Evolutionary conservation across 2,797 vertebrate species (phyloP), one percentile per base, ranked within the genome.

Genomic region (Characodon lateralis): DNA sequence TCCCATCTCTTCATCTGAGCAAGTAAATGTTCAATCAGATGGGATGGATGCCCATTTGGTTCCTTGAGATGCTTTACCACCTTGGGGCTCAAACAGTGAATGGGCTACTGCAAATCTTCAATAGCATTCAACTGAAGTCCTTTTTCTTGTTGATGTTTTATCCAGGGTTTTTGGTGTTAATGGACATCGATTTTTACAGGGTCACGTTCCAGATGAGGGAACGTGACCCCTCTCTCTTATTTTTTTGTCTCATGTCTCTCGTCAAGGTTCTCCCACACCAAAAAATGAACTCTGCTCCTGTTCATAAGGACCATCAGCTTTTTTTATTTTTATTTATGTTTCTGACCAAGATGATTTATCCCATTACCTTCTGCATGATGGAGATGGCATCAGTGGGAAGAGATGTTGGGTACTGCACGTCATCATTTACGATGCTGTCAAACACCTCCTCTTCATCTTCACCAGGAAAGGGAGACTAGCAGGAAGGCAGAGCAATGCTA

Each of bases 361-460:
- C 14, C 1, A 0, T 20, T 79, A 97, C 97, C 96, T 98, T 97
- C 72, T 95, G 95, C 82, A 97, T 94, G 80, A 98, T 95, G 83
- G 95, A 84, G 16, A 97, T 95, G 0, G 96, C 95, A n/a, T 96
- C 95, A 1, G 83, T 86, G 0, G 97, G 96, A 66, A 99, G 95
- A 78, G 95, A 97, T 0, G 73, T 85, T 0, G 97, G 97, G 81
- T 96, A 97, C 2, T 92, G 94, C 5, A 96, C 96, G 1, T 98
- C 97, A 1, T 96, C 95, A 0, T 97, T 98, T 56, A 98, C 97
- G 22, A 99, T 99, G 83, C 97, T 97, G 88, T 98, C 97, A n/a
- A 99, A 99, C 86, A 99, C 97, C 88, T 98, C 97, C 85, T 99
- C 97, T 84, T 99, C 97, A 0, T 98, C 97, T 77, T 98, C 97